Evolutionary conservation across 1,140 invertebrate species (phyloP).

Genomic region (Pseudomyrmex pallidus): DNA sequence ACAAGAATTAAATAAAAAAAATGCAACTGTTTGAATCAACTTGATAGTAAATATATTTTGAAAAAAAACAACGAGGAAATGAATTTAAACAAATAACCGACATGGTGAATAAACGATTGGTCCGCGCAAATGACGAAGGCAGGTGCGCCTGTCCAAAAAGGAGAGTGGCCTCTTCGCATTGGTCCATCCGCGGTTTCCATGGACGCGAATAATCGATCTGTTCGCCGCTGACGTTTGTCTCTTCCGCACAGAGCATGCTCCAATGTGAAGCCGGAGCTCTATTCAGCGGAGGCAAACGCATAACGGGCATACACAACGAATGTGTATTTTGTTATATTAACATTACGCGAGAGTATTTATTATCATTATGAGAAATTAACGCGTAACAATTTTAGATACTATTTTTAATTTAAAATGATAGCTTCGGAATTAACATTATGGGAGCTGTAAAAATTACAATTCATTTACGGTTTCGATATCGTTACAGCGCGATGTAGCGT

Average conservation of each 20-base stretch:
- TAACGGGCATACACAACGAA: conserved; percentile 11
- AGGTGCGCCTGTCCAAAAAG: conserved; percentile 68
- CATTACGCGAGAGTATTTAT: background rate
- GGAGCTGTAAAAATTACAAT: no score
- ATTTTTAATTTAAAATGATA: no score
- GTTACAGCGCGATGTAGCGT: no score
- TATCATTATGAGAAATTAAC: no score
- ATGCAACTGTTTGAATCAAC: no score
- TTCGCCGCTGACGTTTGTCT: conserved; percentile 76
- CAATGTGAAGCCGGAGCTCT: conserved; percentile 59
- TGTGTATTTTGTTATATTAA: conserved; percentile 34
- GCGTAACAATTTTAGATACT: background rate
- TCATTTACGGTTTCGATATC: no score
- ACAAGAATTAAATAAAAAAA: no score
- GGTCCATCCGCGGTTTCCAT: conserved; percentile 83
- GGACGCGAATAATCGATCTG: conserved; percentile 82
- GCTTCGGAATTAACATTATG: background rate
- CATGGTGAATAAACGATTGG: conserved; percentile 37
- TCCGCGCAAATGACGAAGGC: conserved; percentile 52
- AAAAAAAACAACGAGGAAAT: background rate
- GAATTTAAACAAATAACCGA: background rate
- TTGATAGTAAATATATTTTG: background rate
- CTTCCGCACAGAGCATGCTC: conserved; percentile 77
- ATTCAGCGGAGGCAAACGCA: conserved; percentile 14
- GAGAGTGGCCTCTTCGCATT: conserved; percentile 74